Percentiles rank a stretch among this genome's conserved stretches.
Conservation (phyloP, 2,888 invertebrate species). For the Liopterus haemorrhoidalis region DNA sequence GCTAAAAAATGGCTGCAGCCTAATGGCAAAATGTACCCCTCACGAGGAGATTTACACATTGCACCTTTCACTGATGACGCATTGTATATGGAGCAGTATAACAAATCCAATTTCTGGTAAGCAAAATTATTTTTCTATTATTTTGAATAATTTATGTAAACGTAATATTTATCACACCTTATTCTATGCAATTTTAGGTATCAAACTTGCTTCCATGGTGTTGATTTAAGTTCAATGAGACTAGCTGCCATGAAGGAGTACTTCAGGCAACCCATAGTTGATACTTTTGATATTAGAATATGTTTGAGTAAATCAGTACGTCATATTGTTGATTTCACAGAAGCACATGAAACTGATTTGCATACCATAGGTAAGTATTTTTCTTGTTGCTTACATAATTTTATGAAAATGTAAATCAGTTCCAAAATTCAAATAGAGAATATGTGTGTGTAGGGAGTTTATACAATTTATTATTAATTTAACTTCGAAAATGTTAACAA, state of each 20-base stretch:
- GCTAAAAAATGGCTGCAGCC: conserved; percentile 96
- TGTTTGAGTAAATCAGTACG: conserved; percentile 91
- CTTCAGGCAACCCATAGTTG: conserved; percentile 96
- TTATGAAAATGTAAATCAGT: too few species aligned
- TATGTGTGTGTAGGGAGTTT: too few species aligned
- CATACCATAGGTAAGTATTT: conserved; percentile 72
- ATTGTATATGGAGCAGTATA: conserved; percentile 95
- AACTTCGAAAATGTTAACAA: conserved; percentile 4
- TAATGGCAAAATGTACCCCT: conserved; percentile 94
- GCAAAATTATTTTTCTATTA: conserved; percentile 19
- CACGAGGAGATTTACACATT: conserved; percentile 92
- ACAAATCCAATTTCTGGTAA: conserved; percentile 97
- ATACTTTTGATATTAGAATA: conserved; percentile 96
- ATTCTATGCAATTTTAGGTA: conserved; percentile 50
- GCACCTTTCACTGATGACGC: conserved; percentile 98
- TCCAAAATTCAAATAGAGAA: too few species aligned
- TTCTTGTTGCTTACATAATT: too few species aligned
- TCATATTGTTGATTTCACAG: conserved; percentile 89
- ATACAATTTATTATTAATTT: conserved; percentile 14
- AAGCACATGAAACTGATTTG: conserved; percentile 87
- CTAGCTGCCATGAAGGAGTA: conserved; percentile 94
- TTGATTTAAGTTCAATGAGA: conserved; percentile 86
- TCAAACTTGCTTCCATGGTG: conserved; percentile 95
- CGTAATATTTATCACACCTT: neutral
- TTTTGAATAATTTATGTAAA: neutral